These are phyloP conservation scores for Dasyprocta punctata DNA, from an alignment of 2,113 vertebrate genomes.

Conservation along the genomic window DNA sequence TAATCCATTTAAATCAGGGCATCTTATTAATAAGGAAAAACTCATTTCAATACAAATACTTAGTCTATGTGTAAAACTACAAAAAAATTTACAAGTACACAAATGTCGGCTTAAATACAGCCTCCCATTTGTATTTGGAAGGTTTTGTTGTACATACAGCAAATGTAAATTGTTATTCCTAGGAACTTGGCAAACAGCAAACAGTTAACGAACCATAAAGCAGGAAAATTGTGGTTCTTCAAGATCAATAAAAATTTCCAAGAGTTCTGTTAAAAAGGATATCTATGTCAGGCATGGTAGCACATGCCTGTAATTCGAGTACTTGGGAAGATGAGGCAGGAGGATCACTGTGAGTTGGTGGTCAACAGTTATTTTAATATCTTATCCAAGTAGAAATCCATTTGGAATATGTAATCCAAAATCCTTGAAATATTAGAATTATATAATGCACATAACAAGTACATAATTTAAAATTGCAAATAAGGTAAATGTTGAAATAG, in stretches of 20 bases:
- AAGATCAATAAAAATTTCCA: slow-evolving; percentile 22
- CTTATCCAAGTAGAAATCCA: background rate
- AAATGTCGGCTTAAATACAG: background rate
- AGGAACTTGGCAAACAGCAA: background rate
- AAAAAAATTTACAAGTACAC: background rate
- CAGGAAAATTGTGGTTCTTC: background rate
- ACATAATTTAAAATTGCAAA: background rate
- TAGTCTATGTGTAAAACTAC: background rate
- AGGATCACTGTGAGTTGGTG: background rate
- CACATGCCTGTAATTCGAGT: too few species aligned
- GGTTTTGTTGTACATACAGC: background rate
- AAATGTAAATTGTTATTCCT: background rate
- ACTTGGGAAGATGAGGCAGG: too few species aligned
- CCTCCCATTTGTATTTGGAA: background rate
- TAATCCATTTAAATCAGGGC: background rate
- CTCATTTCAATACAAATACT: slow-evolving; percentile 11
- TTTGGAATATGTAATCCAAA: slow-evolving; percentile 40
- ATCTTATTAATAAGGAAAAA: background rate
- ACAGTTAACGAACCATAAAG: background rate
- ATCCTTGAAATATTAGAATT: background rate
- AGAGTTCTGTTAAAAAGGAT: background rate
- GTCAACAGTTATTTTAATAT: background rate
- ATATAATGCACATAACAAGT: background rate
- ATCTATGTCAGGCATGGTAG: background rate
- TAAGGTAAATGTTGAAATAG: background rate